phyloP scores from a whole-genome alignment of 2,797 vertebrate genomes.

The Anguilla anguilla region DNA sequence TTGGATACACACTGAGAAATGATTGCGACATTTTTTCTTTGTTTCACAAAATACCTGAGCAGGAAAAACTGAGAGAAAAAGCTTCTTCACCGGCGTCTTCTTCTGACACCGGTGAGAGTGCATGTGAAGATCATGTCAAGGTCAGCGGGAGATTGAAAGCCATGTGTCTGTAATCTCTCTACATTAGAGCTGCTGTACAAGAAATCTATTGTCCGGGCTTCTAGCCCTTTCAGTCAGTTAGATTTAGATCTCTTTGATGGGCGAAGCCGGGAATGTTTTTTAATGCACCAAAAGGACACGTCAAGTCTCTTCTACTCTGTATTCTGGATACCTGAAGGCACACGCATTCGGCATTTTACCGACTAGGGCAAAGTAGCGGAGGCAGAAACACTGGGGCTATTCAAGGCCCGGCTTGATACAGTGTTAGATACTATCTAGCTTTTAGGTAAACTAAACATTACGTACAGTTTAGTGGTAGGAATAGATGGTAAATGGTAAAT shows the following conservation, averaged over 20 bases:
- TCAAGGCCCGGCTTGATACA: no score
- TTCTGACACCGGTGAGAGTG: background rate
- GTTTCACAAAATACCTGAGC: background rate
- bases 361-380: background rate
- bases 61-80: background rate
- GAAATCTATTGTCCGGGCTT: slow-evolving; percentile 28
- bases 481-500: no score
- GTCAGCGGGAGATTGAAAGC: background rate
- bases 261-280: background rate
- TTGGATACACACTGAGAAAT: background rate
- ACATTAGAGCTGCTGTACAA: slow-evolving; percentile 26
- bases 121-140: background rate
- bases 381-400: no score
- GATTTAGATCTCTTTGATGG: slow-evolving; percentile 15
- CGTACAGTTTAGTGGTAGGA: no score
- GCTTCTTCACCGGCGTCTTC: background rate
- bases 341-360: background rate
- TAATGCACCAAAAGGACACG: background rate
- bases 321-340: background rate
- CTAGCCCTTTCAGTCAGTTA: slow-evolving; percentile 17
- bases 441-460: no score
- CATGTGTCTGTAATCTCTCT: slow-evolving; percentile 24
- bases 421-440: no score
- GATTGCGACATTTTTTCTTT: background rate
- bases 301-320: background rate